Percentiles rank a stretch among this genome's conserved stretches.
Conservation (phyloP, 2,797 vertebrate genomes). For the Crax fasciolata region DNA sequence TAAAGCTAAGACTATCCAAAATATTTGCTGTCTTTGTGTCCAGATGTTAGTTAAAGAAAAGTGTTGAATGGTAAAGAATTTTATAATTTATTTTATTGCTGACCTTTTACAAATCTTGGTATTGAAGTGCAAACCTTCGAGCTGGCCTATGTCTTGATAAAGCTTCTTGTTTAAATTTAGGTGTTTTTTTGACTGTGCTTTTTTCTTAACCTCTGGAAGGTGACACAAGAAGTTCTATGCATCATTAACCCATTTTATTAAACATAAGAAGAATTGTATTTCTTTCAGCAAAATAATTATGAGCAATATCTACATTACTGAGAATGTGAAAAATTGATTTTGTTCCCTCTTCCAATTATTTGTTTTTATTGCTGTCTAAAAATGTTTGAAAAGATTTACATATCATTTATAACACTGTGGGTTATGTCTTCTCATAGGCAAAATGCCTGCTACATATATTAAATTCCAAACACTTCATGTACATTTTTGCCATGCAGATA, state of each 20-base stretch:
- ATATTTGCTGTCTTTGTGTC: not conserved
- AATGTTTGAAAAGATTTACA: constrained; percentile 14
- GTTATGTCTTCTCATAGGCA: not conserved
- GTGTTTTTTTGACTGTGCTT: not conserved
- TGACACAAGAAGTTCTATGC: not conserved
- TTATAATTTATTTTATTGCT: not conserved
- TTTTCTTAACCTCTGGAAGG: not conserved
- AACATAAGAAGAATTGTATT: not conserved
- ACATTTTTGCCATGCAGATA: constrained; percentile 25
- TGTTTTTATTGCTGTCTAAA: not conserved
- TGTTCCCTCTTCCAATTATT: not conserved
- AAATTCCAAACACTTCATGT: constrained; percentile 10
- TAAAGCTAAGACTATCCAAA: not conserved
- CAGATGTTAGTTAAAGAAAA: not conserved
- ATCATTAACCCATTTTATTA: not conserved
- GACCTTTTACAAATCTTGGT: not conserved
- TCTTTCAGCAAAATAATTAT: constrained; percentile 9
- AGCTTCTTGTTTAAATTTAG: not conserved
- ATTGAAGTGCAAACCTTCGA: not conserved
- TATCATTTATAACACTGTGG: not conserved
- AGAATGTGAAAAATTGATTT: not conserved
- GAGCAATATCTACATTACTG: not conserved
- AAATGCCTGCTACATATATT: not conserved
- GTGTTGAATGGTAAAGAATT: not conserved
- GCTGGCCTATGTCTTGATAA: not conserved